Evolutionary conservation across 2,797 vertebrate species (phyloP).

Genomic region (Rhynchotus rufescens): DNA sequence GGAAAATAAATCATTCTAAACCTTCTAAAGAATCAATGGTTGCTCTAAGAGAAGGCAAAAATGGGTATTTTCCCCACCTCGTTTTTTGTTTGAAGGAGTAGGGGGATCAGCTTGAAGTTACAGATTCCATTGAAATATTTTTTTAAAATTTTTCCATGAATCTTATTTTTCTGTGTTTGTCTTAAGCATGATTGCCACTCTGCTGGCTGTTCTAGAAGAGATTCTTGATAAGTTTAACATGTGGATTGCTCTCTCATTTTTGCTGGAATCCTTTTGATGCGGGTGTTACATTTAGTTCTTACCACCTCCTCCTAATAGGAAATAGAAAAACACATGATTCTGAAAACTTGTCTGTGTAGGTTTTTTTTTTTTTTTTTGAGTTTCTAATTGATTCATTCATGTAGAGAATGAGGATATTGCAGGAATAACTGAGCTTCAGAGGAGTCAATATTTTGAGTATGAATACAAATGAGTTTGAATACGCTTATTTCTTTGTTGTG

Average conservation of each 20-base stretch:
- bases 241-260: background rate
- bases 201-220: background rate
- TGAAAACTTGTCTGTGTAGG: rapidly evolving
- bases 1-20: background rate
- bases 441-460: background rate
- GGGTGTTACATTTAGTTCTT: background rate
- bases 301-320: background rate
- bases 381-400: background rate
- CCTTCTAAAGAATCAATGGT: background rate
- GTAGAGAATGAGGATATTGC: background rate
- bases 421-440: background rate
- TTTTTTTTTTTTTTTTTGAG: background rate
- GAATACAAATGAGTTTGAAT: no score
- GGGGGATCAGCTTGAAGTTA: background rate
- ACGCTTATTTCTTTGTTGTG: background rate
- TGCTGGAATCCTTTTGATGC: background rate
- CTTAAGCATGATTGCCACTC: background rate
- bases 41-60: background rate
- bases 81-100: background rate
- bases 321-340: background rate
- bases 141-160: background rate
- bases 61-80: background rate
- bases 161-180: background rate
- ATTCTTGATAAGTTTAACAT: background rate
- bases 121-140: background rate